Evolutionary conservation across 2,113 vertebrate genomes (phyloP).

Genomic region (Excalfactoria chinensis): DNA sequence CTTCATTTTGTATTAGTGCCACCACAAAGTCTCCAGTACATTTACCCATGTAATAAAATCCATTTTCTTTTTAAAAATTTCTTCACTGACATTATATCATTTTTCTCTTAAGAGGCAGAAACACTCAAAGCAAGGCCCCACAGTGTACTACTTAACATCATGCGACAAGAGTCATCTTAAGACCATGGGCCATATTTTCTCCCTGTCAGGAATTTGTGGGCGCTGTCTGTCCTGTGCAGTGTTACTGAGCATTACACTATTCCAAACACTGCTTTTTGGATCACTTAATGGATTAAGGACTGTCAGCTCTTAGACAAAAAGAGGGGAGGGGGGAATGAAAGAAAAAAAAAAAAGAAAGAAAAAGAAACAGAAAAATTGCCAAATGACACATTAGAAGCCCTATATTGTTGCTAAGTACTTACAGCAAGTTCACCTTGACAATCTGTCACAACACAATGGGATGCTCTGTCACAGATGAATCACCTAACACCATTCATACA

Average conservation of each 20-base stretch:
- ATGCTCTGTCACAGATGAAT: conserved; percentile 71
- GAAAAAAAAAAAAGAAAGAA: background rate
- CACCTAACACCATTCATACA: conserved; percentile 76
- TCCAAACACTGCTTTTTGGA: conserved; percentile 15
- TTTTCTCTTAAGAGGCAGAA: background rate
- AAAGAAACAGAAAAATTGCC: conserved; percentile 34
- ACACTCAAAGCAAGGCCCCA: background rate
- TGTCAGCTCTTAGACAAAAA: conserved; percentile 71
- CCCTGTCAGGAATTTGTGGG: background rate
- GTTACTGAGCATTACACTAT: background rate
- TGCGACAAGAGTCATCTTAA: background rate
- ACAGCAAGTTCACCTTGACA: conserved; percentile 79
- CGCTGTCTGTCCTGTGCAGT: background rate
- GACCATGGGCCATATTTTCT: background rate
- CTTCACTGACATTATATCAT: background rate
- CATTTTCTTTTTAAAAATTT: background rate
- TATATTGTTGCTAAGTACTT: conserved; percentile 64
- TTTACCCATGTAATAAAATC: background rate
- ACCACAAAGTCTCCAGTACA: background rate
- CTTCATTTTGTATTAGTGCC: background rate
- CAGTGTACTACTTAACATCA: background rate
- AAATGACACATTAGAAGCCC: conserved; percentile 68
- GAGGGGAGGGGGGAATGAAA: too few species aligned
- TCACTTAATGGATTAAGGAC: conserved; percentile 86
- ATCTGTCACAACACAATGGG: conserved; percentile 84